A percentile compares a stretch with the other conserved stretches of the same genome.
Evolutionary conservation across 2,113 vertebrate species (phyloP).

Genomic region (Podarcis cretensis): DNA sequence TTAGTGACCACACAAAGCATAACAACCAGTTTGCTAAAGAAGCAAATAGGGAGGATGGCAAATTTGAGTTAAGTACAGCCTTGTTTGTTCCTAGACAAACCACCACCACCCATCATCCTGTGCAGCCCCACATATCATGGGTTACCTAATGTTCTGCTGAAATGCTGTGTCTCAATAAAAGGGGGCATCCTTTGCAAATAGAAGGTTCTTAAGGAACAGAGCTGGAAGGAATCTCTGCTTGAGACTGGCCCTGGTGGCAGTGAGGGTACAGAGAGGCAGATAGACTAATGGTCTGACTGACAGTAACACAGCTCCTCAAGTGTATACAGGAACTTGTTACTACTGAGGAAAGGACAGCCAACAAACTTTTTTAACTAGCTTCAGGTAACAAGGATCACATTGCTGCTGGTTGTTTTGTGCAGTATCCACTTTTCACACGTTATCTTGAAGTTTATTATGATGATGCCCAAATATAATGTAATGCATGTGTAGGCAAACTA

Average conservation of each 20-base stretch:
- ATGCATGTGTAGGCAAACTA: too few species aligned
- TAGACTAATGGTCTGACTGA: neutral
- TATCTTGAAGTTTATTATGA: neutral
- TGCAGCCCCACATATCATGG: neutral
- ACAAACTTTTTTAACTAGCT: neutral
- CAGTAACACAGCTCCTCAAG: neutral
- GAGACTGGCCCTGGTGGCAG: neutral
- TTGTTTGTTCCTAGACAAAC: neutral
- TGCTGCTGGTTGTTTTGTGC: neutral
- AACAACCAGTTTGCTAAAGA: neutral
- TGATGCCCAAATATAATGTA: neutral
- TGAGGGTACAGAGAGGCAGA: too few species aligned
- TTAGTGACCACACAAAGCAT: neutral
- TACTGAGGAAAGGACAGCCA: neutral
- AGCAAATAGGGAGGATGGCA: neutral
- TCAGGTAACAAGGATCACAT: too few species aligned
- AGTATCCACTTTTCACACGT: neutral
- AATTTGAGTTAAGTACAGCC: neutral
- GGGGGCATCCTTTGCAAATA: neutral
- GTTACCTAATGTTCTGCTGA: neutral
- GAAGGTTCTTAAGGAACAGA: neutral
- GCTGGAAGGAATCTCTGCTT: neutral
- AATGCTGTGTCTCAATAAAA: neutral
- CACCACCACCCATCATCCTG: neutral
- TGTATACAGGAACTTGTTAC: too few species aligned